phyloP scores from a whole-genome alignment of 2,113 vertebrate species.

The Sinocyclocheilus anophthalmus region DNA sequence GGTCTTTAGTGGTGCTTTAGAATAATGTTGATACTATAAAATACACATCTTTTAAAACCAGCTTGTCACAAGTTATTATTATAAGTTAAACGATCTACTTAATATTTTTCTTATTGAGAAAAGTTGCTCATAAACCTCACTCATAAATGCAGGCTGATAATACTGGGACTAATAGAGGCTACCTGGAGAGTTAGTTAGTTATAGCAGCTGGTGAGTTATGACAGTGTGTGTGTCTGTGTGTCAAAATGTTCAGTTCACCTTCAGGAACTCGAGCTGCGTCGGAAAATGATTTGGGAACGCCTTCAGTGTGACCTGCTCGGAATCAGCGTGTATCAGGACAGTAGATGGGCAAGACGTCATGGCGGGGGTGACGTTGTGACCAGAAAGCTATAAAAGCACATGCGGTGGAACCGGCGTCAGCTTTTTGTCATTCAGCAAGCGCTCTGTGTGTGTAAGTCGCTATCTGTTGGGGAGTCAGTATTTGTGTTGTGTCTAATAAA shows the following conservation, averaged over 20 bases:
- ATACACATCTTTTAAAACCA: background rate
- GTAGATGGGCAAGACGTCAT: too few species aligned
- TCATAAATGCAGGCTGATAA: constrained; percentile 3
- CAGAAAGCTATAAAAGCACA: too few species aligned
- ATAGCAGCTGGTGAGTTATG: constrained; percentile 57
- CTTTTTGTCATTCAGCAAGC: too few species aligned
- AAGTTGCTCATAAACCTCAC: background rate
- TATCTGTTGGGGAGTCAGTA: too few species aligned
- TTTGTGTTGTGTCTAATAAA: too few species aligned
- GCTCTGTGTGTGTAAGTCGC: too few species aligned
- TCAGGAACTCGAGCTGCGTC: too few species aligned
- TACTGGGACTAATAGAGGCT: constrained; percentile 54
- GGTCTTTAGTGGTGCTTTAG: background rate
- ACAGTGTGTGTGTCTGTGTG: constrained; percentile 54
- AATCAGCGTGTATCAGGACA: too few species aligned
- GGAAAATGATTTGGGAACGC: too few species aligned
- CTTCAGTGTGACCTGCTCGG: too few species aligned
- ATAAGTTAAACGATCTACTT: background rate
- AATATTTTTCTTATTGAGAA: background rate
- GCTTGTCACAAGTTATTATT: background rate
- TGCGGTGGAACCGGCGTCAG: too few species aligned
- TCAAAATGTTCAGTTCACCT: constrained; percentile 63
- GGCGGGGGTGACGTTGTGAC: too few species aligned
- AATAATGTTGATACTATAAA: background rate
- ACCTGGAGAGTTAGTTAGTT: constrained; percentile 70